Evolutionary conservation across 2,888 invertebrate species (phyloP), one percentile per base, ranked within the genome.

Genomic region (Mechanitis mazaeus): DNA sequence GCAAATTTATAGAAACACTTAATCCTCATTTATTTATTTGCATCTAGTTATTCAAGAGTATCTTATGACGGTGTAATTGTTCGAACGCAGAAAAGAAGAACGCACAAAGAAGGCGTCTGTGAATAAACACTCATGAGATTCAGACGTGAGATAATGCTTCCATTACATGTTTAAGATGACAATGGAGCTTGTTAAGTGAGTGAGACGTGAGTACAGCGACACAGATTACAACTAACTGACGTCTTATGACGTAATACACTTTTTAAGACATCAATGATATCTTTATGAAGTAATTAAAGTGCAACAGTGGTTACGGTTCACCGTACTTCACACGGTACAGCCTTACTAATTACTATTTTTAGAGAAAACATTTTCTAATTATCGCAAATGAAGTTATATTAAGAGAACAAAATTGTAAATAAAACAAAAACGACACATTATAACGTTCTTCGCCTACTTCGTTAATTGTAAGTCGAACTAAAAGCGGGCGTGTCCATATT

Each of bases 201-300:
- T 20, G 20, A 20, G 66, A 35, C 42, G 6, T 65, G 65, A 64
- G 72, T 76, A 72, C 77, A 74, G 66, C 73, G 76, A 72, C 78
- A 81, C 72, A 75, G 68, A 75, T 79, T 75, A 69, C 74, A 69
- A 66, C 68, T 70, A 60, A 64, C 65, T 70, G 71, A 68, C 67
- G 72, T 60, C 68, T 71, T 68, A 71, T 76, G 79, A 80, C 72
- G 67, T 70, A 73, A 73, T 68, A 45, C 55, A 59, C 64, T 63
- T 65, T 59, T 54, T 33, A 61, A 59, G 35, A 35, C 47, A 60
- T 60, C 66, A 63, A 60, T 64, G 64, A 64, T 64, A 66, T 64
- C 54, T 61, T 61, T 47, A 59, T n/a, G 9, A 61, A 45, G 57
- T 58, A 65, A 63, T 65, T 66, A 61, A 56, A 57, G 46, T 28